A percentile compares a stretch with the other conserved stretches of the same genome.
Evolutionary conservation across 2,113 vertebrate genomes (phyloP).

Genomic region (Phalacrocorax brasilianus): DNA sequence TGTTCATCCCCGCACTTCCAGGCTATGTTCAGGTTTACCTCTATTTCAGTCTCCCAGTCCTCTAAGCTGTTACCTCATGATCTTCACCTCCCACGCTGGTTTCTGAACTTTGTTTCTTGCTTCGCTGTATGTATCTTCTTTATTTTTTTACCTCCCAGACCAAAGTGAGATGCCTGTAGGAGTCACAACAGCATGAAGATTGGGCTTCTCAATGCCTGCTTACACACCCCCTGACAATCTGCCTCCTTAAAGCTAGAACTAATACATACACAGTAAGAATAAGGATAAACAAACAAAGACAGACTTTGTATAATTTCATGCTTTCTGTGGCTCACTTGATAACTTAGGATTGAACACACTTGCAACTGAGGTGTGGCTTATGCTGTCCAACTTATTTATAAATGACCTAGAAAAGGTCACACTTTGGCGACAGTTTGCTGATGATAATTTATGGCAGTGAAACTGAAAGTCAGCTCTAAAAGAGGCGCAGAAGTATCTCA

Average conservation of each 20-base stretch:
- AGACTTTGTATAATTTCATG: neutral
- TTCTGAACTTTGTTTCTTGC: neutral
- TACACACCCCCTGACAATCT: neutral
- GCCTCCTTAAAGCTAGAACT: neutral
- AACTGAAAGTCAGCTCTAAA: neutral
- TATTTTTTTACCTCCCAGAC: neutral
- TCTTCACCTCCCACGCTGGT: rapidly evolving
- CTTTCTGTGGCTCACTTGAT: neutral
- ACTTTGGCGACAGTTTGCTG: neutral
- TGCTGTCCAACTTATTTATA: neutral
- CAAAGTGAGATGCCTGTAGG: neutral
- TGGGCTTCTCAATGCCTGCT: neutral
- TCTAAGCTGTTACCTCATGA: neutral
- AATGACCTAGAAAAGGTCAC: neutral
- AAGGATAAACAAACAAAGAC: neutral
- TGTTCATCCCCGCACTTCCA: neutral
- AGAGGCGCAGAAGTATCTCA: neutral
- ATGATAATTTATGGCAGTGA: neutral
- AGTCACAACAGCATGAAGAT: neutral
- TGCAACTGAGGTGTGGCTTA: neutral
- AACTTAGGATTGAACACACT: neutral
- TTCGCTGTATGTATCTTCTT: neutral
- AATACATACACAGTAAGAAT: neutral
- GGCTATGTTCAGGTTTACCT: neutral
- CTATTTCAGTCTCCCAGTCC: neutral